Evolutionary conservation across 1,140 invertebrate genomes (phyloP), one percentile per base, ranked within the genome.

Genomic region (Drosophila elegans): DNA sequence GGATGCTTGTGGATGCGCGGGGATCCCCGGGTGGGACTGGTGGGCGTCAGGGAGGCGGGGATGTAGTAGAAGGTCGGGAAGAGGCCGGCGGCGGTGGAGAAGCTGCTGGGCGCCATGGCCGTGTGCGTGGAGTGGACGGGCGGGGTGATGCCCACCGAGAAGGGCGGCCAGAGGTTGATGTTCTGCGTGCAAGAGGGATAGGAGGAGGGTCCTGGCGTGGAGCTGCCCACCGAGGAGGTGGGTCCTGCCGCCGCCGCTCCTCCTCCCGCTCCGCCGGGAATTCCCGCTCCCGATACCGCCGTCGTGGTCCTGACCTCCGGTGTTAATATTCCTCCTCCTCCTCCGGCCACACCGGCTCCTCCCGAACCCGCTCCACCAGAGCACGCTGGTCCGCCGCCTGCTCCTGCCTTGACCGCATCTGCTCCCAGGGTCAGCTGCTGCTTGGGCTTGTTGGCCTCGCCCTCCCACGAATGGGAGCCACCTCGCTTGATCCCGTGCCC

Each of bases 111-210:
- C 5, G 92, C 66, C n/a, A 80, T 56, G 3, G 85, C 93, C 78
- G 83, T 88, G 68, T 84, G 81, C 57, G 92, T 88, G 62, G 79
- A 92, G 80, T 80, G 92, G 34, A 71, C 80, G 49, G 91, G 62
- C 2, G 93, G 90, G 7, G 94, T 93, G 4, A 94, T 80, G 9
- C 93, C 93, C 12, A 95, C 93, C 3, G 94, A 94, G 80, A 95
- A 94, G 2, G 94, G 94, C 2, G 95, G 94, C 94, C 95, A 95
- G 4, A 95, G 69, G 76, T 94, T 95, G 3, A 94, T 90, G 39
- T 73, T 91, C 34, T 80, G 85, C 0, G 89, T 74, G 42, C 73
- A 91, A 13, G 61, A 36, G 2, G 34, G 44, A 4, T 66, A 68
- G 13, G 46, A 42, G 10, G 61, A 52, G 21, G 46, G 64, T 3